Conservation (phyloP, 2,888 invertebrate genomes). For the Thumatha senex region DNA sequence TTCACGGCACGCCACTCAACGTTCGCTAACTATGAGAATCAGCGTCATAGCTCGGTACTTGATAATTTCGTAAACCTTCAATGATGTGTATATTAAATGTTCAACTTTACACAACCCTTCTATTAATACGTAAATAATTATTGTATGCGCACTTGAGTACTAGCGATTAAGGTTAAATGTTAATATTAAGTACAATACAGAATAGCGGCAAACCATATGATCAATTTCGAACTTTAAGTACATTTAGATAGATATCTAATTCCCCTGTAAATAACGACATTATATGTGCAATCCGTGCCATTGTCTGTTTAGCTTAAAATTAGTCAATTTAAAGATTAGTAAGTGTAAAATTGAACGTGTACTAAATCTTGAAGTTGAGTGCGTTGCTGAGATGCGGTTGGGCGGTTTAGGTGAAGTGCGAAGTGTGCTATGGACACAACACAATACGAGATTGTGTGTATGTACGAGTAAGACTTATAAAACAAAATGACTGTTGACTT, state of each 20-base stretch:
- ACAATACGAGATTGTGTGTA: slow-evolving; percentile 44
- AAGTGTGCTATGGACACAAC: slow-evolving; percentile 46
- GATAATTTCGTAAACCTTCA: slow-evolving; percentile 26
- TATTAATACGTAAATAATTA: slow-evolving; percentile 73
- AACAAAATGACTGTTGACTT: slow-evolving; percentile 71
- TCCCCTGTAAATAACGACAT: slow-evolving; percentile 75
- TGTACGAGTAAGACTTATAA: slow-evolving; percentile 65
- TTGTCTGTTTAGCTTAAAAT: slow-evolving; percentile 79
- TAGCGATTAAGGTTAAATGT: slow-evolving; percentile 66
- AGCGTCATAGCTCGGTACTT: slow-evolving; percentile 23
- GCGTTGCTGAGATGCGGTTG: slow-evolving; percentile 35
- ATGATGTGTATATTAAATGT: slow-evolving; percentile 53
- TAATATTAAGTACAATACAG: slow-evolving; percentile 67
- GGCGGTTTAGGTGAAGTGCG: slow-evolving; percentile 41
- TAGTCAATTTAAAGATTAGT: slow-evolving; percentile 76
- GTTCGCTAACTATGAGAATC: slow-evolving; percentile 25
- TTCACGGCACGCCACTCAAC: slow-evolving; percentile 56
- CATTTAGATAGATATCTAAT: slow-evolving; percentile 64
- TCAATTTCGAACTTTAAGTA: slow-evolving; percentile 57
- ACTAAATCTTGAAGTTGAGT: slow-evolving; percentile 39
- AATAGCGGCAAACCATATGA: slow-evolving; percentile 66
- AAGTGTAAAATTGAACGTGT: slow-evolving; percentile 41
- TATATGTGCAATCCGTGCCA: slow-evolving; percentile 83
- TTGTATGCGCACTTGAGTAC: slow-evolving; percentile 74
- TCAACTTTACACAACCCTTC: slow-evolving; percentile 66